Evolutionary conservation across 2,113 vertebrate species (phyloP), one percentile per base, ranked within the genome.

Genomic region (Desmodus rotundus): DNA sequence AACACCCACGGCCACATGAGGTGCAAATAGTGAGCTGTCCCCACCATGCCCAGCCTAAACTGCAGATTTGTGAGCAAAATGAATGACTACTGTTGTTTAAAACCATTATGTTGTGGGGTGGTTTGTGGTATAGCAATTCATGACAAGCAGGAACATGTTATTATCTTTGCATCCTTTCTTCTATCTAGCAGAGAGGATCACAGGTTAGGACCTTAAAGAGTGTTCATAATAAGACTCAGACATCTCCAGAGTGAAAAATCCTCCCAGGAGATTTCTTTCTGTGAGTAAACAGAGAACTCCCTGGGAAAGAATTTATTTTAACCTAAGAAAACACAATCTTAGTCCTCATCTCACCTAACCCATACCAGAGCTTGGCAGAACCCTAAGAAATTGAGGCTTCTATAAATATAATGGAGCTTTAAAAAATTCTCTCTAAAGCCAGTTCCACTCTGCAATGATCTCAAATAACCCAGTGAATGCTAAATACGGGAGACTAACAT

Each of bases 291-390:
- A 43, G 11, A 84, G 50, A 73, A 77, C 54, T 90, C n/a, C 43
- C 36, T 45, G 15, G 61, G 36, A 94, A 89, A 82, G 10, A 78
- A 80, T 83, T 96, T 65, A 91, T 65, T 74, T 83, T 74, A 82
- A 85, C 26, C 0, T 13, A 68, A 93, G 82, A 70, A 89, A 95
- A 84, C 16, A 67, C 38, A 45, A 26, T n/a, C n/a, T 89, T 56
- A 45, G 43, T 92, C n/a, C 77, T 94, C 31, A 38, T 43, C 58
- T 89, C n/a, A 11, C 52, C 47, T 94, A 26, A 91, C 24, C 7
- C 6, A 54, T n/a, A 70, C 17, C 12, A 89, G 5, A 31, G 20
- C 36, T 47, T 67, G 65, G 54, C 13, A 63, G 70, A 88, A 61
- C 38, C 19, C 19, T 24, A 91, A 76, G 3, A 38, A 88, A 45